Evolutionary conservation across 2,797 vertebrate genomes (phyloP), one percentile per base, ranked within the genome.

Genomic region (Hephaestus fuliginosus): DNA sequence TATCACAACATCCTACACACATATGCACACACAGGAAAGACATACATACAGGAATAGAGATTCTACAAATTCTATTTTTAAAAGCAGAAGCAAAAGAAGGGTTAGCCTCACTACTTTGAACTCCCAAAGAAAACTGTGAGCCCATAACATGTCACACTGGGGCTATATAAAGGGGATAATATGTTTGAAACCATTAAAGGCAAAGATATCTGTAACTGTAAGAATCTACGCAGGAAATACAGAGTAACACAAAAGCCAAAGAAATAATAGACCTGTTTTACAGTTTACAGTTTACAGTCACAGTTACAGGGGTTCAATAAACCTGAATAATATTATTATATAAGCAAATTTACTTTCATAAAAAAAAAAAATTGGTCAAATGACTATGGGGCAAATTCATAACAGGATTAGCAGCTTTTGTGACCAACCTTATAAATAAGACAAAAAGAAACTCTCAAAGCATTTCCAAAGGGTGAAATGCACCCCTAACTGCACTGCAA

Each of bases 81-180:
- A 70, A 71, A 74, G 39, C 56, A 79, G 58, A 78, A 68, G 15
- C 20, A 44, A 65, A 71, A 49, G 30, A 60, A 56, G 4, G 39
- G 10, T 18, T 43, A n/a, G 53, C 2, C 13, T 36, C 39, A 43
- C 18, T 14, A 44, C 17, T 25, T 48, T 41, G 5, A 30, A 61
- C 43, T 28, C 30, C 30, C 5, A 48, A 11, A 57, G 17, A 44
- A 60, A 61, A 43, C 17, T 53, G 11, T 49, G 11, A 70, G 14
- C 36, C 36, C 20, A 66, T 22, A n/a, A 22, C 11, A 4, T 13
- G 49, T 36, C 20, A 18, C 1, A 43, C 17, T 39, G 13, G 7
- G 30, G 20, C 7, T 57, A 22, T n/a, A 49, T 48, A 7, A 41
- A 39, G 44, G 70, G 52, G 71, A 52, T 12, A 43, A 17, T 1